Percentiles rank a stretch among this genome's conserved stretches.
Conservation (phyloP, 2,888 invertebrate species). For the Phorcus lineatus region DNA sequence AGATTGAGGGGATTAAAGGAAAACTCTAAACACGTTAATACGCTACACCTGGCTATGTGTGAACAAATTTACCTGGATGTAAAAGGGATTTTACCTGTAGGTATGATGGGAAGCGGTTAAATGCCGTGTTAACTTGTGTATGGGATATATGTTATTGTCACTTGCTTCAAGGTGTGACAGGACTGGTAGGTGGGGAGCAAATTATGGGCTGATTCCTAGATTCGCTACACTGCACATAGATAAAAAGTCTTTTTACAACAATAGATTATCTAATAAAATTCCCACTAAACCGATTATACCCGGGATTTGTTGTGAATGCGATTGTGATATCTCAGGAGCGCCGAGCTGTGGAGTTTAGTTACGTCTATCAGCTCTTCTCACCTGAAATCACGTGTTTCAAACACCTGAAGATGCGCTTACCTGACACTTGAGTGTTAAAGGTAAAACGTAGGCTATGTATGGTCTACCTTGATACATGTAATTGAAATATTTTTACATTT, state of each 20-base stretch:
- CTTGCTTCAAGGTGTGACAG: neutral
- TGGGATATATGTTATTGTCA: neutral
- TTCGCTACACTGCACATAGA: neutral
- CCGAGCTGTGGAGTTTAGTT: neutral
- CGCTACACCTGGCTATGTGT: neutral
- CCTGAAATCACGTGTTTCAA: too few species aligned
- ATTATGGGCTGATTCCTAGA: neutral
- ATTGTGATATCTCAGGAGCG: neutral
- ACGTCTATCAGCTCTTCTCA: too few species aligned
- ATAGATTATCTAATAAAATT: conserved; percentile 10
- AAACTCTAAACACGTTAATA: neutral
- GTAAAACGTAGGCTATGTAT: too few species aligned
- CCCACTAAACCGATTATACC: neutral
- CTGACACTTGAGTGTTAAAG: too few species aligned
- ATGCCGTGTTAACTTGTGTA: conserved; percentile 4
- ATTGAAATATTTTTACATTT: too few species aligned
- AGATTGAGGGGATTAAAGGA: neutral
- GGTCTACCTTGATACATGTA: too few species aligned
- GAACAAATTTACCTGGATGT: conserved; percentile 6
- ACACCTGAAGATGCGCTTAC: too few species aligned
- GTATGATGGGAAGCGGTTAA: neutral
- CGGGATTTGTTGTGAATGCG: neutral
- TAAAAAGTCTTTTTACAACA: neutral
- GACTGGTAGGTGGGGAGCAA: neutral
- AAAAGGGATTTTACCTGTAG: neutral